phyloP scores from a whole-genome alignment of 2,888 invertebrate genomes.

The Ochropacha duplaris region DNA sequence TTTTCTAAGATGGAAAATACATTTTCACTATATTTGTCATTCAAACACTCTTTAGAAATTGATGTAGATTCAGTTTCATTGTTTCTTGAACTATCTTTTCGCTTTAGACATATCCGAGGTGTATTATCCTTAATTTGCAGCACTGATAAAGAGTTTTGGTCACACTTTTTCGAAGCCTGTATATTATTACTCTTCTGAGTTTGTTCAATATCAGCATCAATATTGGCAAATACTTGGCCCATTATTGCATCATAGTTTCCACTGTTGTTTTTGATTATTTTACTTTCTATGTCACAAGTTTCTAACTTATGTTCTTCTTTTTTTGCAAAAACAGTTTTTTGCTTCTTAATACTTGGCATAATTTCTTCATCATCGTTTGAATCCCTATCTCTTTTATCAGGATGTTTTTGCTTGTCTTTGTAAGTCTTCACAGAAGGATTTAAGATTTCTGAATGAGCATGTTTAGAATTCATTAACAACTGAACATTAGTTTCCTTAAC shows the following conservation, averaged over 20 bases:
- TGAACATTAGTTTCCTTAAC: constrained; percentile 54
- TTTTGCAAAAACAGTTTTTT: constrained; percentile 33
- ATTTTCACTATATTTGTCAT: constrained; percentile 66
- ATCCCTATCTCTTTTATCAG: constrained; percentile 54
- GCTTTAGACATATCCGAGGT: neutral
- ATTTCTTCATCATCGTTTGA: constrained; percentile 23
- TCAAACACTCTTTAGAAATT: constrained; percentile 2
- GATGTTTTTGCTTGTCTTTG: constrained; percentile 36
- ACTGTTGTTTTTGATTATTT: constrained; percentile 34
- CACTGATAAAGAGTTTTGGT: neutral
- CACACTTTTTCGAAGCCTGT: neutral
- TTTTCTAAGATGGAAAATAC: constrained; percentile 62
- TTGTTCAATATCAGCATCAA: constrained; percentile 66
- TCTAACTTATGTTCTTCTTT: constrained; percentile 7
- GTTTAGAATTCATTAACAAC: constrained; percentile 40
- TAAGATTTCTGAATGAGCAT: constrained; percentile 61
- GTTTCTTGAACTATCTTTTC: neutral
- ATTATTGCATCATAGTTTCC: constrained; percentile 69
- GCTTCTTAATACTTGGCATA: constrained; percentile 51
- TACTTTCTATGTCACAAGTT: neutral
- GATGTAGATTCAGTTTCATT: neutral
- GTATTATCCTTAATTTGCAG: neutral
- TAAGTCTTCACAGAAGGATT: constrained; percentile 41
- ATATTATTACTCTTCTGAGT: constrained; percentile 39
- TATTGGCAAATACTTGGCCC: constrained; percentile 68